Evolutionary conservation across 1,140 invertebrate genomes (phyloP).

Genomic region (Drosophila nikananu): DNA sequence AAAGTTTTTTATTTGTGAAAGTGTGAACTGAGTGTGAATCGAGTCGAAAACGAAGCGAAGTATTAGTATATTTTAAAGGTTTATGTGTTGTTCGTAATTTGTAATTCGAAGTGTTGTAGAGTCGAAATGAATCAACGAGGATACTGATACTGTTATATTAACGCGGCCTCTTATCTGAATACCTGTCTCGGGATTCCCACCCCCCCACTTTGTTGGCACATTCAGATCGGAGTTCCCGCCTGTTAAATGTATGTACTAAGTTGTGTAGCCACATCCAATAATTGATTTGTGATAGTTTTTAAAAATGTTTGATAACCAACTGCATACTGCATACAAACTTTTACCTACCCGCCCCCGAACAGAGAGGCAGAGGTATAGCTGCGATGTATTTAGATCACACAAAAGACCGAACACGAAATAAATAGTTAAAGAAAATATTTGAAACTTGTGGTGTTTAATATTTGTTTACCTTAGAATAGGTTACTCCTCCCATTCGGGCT

Average conservation of each 20-base stretch:
- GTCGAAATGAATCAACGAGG: constrained; percentile 38
- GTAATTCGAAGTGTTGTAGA: constrained; percentile 53
- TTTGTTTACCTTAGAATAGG: not conserved
- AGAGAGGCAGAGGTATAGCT: constrained; percentile 37
- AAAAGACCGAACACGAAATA: constrained; percentile 52
- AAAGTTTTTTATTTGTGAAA: constrained; percentile 40
- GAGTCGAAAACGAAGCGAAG: constrained; percentile 32
- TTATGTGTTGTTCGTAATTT: constrained; percentile 65
- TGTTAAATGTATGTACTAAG: constrained; percentile 61
- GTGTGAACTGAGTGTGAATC: constrained; percentile 28
- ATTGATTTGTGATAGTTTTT: constrained; percentile 84
- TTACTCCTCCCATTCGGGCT: not conserved
- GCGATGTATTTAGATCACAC: constrained; percentile 66
- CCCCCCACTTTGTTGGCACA: not conserved
- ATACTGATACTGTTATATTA: constrained; percentile 56
- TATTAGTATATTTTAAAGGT: constrained; percentile 58
- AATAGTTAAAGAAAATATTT: constrained; percentile 38
- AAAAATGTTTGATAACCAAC: constrained; percentile 76
- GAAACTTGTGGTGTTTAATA: not conserved
- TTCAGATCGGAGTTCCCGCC: constrained; percentile 30
- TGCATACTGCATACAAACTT: constrained; percentile 46
- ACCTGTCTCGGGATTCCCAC: not conserved
- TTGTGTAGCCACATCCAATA: constrained; percentile 79
- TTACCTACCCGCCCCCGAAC: constrained; percentile 28
- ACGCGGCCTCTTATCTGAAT: constrained; percentile 19